These are phyloP conservation scores for Aspidiotus rigidus DNA, from an alignment of 2,888 invertebrate species.

Conservation along the genomic window DNA sequence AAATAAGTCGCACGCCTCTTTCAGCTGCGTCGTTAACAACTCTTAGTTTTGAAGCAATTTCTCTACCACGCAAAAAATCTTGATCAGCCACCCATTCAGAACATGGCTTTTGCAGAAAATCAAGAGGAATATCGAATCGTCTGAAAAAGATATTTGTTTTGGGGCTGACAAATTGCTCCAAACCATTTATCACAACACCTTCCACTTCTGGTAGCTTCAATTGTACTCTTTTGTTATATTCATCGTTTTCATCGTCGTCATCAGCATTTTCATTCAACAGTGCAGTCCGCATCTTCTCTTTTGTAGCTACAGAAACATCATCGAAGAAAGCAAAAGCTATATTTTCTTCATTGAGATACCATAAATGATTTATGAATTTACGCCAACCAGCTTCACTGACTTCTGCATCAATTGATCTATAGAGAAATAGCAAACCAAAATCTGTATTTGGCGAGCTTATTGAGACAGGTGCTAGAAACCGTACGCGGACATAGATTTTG, in stretches of 20 bases:
- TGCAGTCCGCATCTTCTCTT: not conserved
- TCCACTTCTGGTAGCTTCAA: not conserved
- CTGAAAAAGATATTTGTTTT: not conserved
- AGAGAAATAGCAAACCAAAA: no score
- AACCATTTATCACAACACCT: not conserved
- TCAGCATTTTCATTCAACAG: not conserved
- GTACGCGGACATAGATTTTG: no score
- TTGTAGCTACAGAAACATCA: constrained; percentile 20
- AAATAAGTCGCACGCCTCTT: constrained; percentile 8
- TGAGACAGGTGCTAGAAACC: no score
- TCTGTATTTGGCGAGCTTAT: no score
- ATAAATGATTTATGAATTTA: no score
- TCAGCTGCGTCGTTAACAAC: constrained; percentile 14
- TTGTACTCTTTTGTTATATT: not conserved
- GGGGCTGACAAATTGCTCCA: not conserved
- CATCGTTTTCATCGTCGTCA: not conserved
- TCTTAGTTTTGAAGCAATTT: not conserved
- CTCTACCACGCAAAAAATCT: not conserved
- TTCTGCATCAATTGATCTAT: no score
- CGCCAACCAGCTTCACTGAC: no score
- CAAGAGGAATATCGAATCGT: not conserved
- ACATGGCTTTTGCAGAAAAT: not conserved
- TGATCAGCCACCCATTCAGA: not conserved
- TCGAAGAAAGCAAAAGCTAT: constrained; percentile 37
- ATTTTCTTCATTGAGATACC: no score